These are phyloP conservation scores for Halictus quadricinctus DNA, from an alignment of 2,888 invertebrate genomes.

Conservation along the genomic window DNA sequence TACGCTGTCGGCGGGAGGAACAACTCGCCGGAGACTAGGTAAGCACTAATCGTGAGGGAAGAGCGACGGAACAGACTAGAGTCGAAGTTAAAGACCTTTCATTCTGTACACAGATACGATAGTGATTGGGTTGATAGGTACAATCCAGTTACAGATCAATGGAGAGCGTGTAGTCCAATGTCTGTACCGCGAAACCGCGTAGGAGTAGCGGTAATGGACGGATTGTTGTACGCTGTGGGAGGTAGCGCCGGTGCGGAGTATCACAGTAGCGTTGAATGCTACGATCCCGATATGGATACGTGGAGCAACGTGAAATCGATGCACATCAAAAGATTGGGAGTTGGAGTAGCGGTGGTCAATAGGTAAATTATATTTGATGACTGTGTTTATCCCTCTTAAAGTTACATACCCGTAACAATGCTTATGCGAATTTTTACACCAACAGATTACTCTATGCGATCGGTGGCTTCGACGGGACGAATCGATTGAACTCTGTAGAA, in stretches of 20 bases:
- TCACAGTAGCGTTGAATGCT: constrained; percentile 95
- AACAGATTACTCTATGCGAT: constrained; percentile 87
- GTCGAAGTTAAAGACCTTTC: constrained; percentile 6
- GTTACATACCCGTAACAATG: background rate
- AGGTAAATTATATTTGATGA: constrained; percentile 82
- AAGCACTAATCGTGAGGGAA: constrained; percentile 18
- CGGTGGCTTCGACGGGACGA: constrained; percentile 94
- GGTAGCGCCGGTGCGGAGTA: constrained; percentile 94
- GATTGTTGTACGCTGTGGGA: constrained; percentile 94
- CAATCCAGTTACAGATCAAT: constrained; percentile 92
- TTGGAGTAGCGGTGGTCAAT: constrained; percentile 91
- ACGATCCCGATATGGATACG: constrained; percentile 92
- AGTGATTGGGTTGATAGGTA: constrained; percentile 95
- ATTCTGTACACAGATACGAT: constrained; percentile 85
- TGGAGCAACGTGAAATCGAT: constrained; percentile 91
- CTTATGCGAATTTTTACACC: background rate
- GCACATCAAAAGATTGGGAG: constrained; percentile 91
- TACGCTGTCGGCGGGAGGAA: constrained; percentile 97
- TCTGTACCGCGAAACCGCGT: constrained; percentile 93
- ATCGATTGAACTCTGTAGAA: constrained; percentile 91
- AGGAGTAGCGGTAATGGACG: constrained; percentile 97
- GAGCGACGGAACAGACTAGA: background rate
- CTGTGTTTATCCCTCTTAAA: background rate
- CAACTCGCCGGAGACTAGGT: constrained; percentile 92
- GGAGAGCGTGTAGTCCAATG: constrained; percentile 95